Conservation (phyloP, 2,797 vertebrate species). For the Stomatorhinus walkeri region DNA sequence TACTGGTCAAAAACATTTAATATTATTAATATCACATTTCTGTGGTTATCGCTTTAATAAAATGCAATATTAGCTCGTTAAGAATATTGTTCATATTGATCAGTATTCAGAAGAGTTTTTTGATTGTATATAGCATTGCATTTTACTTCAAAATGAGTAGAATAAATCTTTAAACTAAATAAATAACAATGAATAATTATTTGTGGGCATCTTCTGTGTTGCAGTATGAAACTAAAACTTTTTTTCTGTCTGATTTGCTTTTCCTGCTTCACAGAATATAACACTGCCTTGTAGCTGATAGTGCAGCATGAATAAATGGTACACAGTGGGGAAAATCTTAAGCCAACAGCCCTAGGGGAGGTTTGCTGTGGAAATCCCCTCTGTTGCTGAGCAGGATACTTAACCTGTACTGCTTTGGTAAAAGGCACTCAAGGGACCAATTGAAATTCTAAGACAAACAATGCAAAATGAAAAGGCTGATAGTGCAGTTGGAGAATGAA, state of each 20-base stretch:
- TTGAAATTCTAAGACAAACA: background rate
- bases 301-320: background rate
- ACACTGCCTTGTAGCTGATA: background rate
- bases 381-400: background rate
- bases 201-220: background rate
- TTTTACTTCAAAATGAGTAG: constrained; percentile 75
- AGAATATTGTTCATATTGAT: constrained; percentile 90
- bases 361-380: background rate
- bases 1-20: constrained; percentile 68
- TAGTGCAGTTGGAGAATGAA: background rate
- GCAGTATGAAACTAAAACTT: background rate
- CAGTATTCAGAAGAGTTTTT: constrained; percentile 91
- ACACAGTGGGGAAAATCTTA: background rate
- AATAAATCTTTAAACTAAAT: constrained; percentile 94
- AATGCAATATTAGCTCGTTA: constrained; percentile 81
- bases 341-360: background rate
- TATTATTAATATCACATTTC: constrained; percentile 59
- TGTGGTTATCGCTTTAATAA: constrained; percentile 71
- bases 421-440: background rate
- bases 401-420: background rate
- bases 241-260: background rate
- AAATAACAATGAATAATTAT: constrained; percentile 72
- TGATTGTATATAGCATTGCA: constrained; percentile 91
- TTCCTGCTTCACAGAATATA: background rate
- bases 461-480: background rate